A percentile compares a stretch with the other conserved stretches of the same genome.
phyloP scores from a whole-genome alignment of 2,888 invertebrate genomes.

The Heliconius charithonia region DNA sequence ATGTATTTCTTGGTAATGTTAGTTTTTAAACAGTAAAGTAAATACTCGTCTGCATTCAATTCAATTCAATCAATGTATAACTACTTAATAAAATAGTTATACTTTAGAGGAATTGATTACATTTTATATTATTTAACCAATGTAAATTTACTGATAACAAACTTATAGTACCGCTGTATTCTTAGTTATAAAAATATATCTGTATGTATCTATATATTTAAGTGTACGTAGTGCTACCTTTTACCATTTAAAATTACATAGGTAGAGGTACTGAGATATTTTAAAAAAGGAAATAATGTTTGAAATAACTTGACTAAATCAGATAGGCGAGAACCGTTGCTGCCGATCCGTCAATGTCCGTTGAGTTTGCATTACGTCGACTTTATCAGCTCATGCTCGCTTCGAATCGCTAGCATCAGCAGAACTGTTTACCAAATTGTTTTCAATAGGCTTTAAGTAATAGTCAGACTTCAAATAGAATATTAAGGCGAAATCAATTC shows the following conservation, averaged over 20 bases:
- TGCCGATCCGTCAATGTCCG: conserved; percentile 82
- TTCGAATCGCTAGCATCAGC: conserved; percentile 80
- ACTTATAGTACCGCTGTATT: too few species aligned
- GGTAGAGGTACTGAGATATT: conserved; percentile 65
- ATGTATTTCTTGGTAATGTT: conserved; percentile 49
- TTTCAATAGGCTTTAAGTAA: conserved; percentile 80
- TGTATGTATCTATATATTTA: background rate
- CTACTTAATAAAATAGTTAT: background rate
- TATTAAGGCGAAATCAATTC: conserved; percentile 63
- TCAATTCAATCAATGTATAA: background rate
- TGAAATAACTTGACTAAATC: conserved; percentile 82
- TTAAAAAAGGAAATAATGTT: conserved; percentile 79
- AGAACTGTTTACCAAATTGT: conserved; percentile 81
- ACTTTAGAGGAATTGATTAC: background rate
- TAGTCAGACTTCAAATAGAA: conserved; percentile 64
- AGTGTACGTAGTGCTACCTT: background rate
- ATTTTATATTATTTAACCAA: background rate
- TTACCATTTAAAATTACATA: conserved; percentile 40
- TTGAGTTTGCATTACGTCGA: conserved; percentile 81
- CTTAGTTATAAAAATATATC: background rate
- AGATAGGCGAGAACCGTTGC: conserved; percentile 79
- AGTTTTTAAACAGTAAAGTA: conserved; percentile 38
- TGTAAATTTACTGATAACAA: background rate
- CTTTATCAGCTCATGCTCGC: conserved; percentile 77
- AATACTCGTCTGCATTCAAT: background rate